Evolutionary conservation across 2,888 invertebrate genomes (phyloP), one percentile per base, ranked within the genome.

Genomic region (Podotricha telesiphe): DNA sequence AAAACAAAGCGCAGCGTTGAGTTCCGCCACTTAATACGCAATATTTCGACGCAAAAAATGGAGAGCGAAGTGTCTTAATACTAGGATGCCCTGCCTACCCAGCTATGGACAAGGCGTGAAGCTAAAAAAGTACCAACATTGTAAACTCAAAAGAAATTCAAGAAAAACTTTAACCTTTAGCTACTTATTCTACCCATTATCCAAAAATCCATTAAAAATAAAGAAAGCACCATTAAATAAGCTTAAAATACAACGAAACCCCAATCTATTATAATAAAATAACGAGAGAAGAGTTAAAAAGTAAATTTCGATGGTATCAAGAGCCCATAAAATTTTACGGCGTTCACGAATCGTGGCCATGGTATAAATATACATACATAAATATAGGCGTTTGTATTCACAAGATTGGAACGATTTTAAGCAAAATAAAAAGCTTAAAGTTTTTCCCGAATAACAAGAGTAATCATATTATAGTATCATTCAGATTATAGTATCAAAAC

Each of bases 281-380:
- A 62, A 62, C 34, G 47, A 62, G 48, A 19, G 28, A 34, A 28
- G 48, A 34, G 47, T 62, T 63, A 71, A 70, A 68, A 62, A 68
- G 65, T 68, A 50, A 67, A 70, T 61, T 42, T 53, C 59, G 55
- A 55, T 61, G 79, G 82, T 85, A 84, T 84, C 85, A 75, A 71
- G 74, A 72, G 76, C 79, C 82, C 80, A 86, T 87, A 85, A 87
- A 87, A 80, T 75, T 87, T 86, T 80, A 87, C 81, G 80, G 83
- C 77, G 77, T 82, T 82, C 80, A 80, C 82, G 78, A 78, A 78
- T 81, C 82, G 80, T 81, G 82, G 67, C 68, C 70, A 64, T 67
- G 68, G 67, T 72, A 70, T 70, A 73, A 71, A 73, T 75, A 72
- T 81, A 78, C 77, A 28, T 53, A 28, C 6, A 53, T 17, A 53